Evolutionary conservation across 1,140 invertebrate species (phyloP), one percentile per base, ranked within the genome.

Genomic region (Diachasmimorpha longicaudata): DNA sequence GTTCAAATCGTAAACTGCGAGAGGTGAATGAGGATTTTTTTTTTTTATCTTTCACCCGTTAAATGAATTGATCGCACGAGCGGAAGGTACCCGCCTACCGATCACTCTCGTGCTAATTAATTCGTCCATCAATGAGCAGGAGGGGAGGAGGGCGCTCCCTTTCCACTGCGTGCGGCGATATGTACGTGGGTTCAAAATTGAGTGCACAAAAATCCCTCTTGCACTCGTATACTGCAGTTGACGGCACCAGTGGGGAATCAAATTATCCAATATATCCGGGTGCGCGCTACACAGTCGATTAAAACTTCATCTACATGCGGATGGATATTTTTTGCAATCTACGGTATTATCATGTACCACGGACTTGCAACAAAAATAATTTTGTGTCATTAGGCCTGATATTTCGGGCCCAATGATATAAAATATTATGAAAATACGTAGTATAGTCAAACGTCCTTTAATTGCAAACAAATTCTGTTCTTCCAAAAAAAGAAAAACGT

Each of bases 91-190:
- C 14, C 48, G 31, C 31, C 31, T 1, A 52, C 48, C 83, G 83
- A 87, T 87, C 85, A 88, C 23, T 70, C 82, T 80, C 77, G 76
- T 66, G 73, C 78, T 85, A 85, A 87, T 87, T 87, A 85, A 88
- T 87, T 87, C 81, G 86, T 88, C 83, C 83, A 82, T 87, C 85
- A 88, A 87, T 88, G 87, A 86, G 83, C 13, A 31, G 31, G 31
- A 9, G 44, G n/a, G 44, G 14, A n/a, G 5, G 48, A 16, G 23
- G 23, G 23, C 11, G 6, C 23, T 25, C 6, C 48, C 19, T 19
- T 8, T 21, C n/a, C 13, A n/a, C 14, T 31, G 23, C 14, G 58
- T 25, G 19, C 58, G 21, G 8, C 58, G 1, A 25, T 31, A 25
- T 25, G 58, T 23, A 25, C 19, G 58, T 11, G 23, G n/a, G 6